Evolutionary conservation across 2,888 invertebrate genomes (phyloP).

Genomic region (Torymus aiolomorphi): DNA sequence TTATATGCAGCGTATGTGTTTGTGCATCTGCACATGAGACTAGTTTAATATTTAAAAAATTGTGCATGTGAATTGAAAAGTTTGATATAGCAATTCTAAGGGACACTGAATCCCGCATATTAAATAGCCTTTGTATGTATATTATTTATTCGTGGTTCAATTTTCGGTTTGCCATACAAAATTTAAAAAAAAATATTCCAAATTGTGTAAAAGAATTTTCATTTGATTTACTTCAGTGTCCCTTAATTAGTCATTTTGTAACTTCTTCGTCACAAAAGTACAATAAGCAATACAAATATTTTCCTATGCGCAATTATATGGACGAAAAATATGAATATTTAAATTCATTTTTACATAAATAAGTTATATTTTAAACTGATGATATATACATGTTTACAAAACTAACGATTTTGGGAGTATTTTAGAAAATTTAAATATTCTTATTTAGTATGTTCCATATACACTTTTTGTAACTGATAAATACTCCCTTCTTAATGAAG

Average conservation of each 20-base stretch:
- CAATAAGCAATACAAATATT: constrained; percentile 30
- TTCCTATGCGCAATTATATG: constrained; percentile 38
- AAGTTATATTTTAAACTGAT: too few species aligned
- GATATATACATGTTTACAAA: too few species aligned
- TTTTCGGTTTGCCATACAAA: background rate
- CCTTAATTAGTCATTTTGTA: constrained; percentile 41
- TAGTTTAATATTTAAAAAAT: constrained; percentile 40
- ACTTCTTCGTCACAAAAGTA: constrained; percentile 14
- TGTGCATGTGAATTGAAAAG: constrained; percentile 33
- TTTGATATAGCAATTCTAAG: constrained; percentile 31
- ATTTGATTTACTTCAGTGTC: constrained; percentile 9
- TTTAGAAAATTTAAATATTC: constrained; percentile 25
- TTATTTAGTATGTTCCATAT: constrained; percentile 25
- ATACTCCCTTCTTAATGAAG: constrained; percentile 39
- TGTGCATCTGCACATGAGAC: constrained; percentile 8
- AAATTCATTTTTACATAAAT: constrained; percentile 1
- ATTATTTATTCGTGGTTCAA: constrained; percentile 38
- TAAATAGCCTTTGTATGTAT: constrained; percentile 21
- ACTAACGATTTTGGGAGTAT: too few species aligned
- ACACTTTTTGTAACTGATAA: constrained; percentile 20
- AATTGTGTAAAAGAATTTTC: background rate
- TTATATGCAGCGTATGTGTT: constrained; percentile 27
- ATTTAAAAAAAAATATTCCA: background rate
- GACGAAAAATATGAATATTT: constrained; percentile 38
- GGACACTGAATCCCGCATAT: constrained; percentile 11